phyloP scores from a whole-genome alignment of 2,888 invertebrate genomes.

The Brachyptera putata region DNA sequence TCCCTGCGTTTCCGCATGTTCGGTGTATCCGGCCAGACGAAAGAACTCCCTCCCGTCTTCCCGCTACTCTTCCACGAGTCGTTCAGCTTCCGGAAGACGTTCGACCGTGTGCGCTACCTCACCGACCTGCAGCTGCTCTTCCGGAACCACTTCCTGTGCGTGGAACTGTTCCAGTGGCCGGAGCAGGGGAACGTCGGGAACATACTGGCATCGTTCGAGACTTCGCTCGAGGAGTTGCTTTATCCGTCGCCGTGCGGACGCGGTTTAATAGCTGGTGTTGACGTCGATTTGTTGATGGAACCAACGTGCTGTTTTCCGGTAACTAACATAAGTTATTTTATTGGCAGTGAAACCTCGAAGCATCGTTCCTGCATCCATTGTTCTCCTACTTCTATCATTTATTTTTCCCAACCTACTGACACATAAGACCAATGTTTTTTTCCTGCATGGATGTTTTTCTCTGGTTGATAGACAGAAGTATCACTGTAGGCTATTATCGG shows the following conservation, averaged over 20 bases:
- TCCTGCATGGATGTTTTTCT: too few species aligned
- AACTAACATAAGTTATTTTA: conserved; percentile 37
- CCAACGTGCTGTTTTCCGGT: conserved; percentile 63
- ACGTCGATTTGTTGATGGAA: conserved; percentile 64
- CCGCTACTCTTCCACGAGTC: conserved; percentile 67
- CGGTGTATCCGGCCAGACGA: conserved; percentile 65
- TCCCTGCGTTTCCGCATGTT: conserved; percentile 65
- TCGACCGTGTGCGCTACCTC: background rate
- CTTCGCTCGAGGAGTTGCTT: conserved; percentile 58
- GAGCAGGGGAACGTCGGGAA: conserved; percentile 46
- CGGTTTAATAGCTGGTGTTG: conserved; percentile 54
- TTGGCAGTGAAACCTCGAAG: background rate
- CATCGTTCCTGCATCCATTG: too few species aligned
- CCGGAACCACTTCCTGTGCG: conserved; percentile 58
- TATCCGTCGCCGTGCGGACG: conserved; percentile 55
- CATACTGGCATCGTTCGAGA: conserved; percentile 60
- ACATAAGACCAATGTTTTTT: background rate
- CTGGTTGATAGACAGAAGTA: too few species aligned
- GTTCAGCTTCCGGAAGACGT: conserved; percentile 60
- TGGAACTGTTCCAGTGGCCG: conserved; percentile 63
- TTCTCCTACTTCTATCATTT: too few species aligned
- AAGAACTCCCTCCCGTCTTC: conserved; percentile 61
- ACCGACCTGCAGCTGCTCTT: conserved; percentile 10
- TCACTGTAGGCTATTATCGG: too few species aligned
- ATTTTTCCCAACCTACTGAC: background rate